Evolutionary conservation across 2,797 vertebrate species (phyloP), one percentile per base, ranked within the genome.

Genomic region (Nyctalus aviator): DNA sequence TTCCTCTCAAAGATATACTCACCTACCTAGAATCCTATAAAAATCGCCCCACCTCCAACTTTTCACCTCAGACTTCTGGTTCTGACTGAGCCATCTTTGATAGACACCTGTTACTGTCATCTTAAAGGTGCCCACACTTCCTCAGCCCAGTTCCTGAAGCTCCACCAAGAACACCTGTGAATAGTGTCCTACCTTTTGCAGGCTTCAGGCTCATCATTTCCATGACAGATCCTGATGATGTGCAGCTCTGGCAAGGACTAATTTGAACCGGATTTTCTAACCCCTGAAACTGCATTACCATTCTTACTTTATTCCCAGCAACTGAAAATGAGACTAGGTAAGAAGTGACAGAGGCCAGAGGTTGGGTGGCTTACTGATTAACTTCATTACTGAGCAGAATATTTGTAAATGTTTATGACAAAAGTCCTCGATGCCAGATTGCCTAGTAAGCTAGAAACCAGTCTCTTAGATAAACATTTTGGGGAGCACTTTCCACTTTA

Each of bases 331-430:
- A 98, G 97, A 97, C 90, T 95, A 96, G 96, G 96, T 94, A 96
- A 98, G 97, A 97, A 98, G 96, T 96, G 90, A 98, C 92, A 96
- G 97, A 97, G 98, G 97, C 89, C 98, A 98, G 98, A 98, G 98
- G 98, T 98, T 98, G 96, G 95, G 53, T 53, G 94, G 98, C 94
- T 99, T 99, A 99, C 98, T 98, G 93, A 99, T 99, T 99, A 99
- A 98, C 98, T 97, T 97, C 79, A 95, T 94, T 96, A 96, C 68
- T 64, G 59, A 98, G 96, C 93, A 97, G 96, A 97, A 96, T 96
- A 97, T 97, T 97, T 97, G 97, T 96, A 96, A 98, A 97, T 96
- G 97, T 96, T 97, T 96, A 96, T 97, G 97, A 97, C 93, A 97
- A 97, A 88, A 94, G 94, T 90, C 91, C 90, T 95, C 88, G 6